Evolutionary conservation across 2,113 vertebrate species (phyloP).

Genomic region (Sphaerodactylus townsendi): DNA sequence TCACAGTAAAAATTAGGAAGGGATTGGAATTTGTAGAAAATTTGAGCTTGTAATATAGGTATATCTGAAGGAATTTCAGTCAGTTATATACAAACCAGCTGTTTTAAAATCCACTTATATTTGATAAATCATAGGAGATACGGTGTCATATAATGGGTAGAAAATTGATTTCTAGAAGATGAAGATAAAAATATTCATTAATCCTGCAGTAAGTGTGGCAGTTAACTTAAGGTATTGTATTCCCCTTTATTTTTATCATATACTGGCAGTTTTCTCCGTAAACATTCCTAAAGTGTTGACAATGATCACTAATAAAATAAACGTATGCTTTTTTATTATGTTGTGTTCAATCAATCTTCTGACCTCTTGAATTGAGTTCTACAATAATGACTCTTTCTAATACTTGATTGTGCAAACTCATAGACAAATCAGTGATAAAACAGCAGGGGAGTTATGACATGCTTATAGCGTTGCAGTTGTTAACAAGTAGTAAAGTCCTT

Average conservation of each 20-base stretch:
- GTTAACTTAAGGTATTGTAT: neutral
- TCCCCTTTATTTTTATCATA: conserved; percentile 30
- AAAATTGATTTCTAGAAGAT: neutral
- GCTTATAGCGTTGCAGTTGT: neutral
- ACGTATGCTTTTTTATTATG: neutral
- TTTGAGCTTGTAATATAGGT: neutral
- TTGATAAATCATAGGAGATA: neutral
- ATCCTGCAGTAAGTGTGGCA: neutral
- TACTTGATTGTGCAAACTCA: conserved; percentile 10
- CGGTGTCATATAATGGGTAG: neutral
- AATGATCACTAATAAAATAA: neutral
- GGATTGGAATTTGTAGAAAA: neutral
- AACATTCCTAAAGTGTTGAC: conserved; percentile 8
- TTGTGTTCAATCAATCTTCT: neutral
- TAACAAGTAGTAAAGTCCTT: conserved; percentile 31
- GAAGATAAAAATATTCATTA: neutral
- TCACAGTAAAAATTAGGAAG: neutral
- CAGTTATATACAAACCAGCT: neutral
- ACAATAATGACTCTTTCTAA: neutral
- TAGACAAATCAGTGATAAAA: conserved; percentile 6
- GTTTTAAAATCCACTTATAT: neutral
- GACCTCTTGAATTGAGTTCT: neutral
- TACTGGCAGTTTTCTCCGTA: neutral
- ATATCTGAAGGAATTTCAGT: too few relatives aligned
- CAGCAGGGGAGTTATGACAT: conserved; percentile 14